phyloP scores from a whole-genome alignment of 2,113 vertebrate genomes.

The Protobothrops mucrosquamatus region DNA sequence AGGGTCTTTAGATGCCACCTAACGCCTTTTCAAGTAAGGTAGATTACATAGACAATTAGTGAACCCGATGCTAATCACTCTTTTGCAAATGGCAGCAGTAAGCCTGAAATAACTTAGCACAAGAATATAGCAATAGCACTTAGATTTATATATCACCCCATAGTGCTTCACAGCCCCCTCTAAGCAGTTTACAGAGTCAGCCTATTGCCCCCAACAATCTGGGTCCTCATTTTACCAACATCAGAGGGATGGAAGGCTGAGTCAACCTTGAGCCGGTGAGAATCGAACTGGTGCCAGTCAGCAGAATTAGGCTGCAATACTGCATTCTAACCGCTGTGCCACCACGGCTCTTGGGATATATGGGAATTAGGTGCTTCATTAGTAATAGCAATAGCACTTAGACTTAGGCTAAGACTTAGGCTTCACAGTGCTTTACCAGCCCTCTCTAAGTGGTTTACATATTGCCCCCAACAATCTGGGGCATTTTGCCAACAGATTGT shows the following conservation, averaged over 20 bases:
- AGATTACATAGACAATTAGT: neutral
- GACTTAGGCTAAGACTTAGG: too few species aligned
- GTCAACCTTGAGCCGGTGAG: neutral
- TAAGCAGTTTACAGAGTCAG: neutral
- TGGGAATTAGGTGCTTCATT: neutral
- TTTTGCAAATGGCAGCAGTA: neutral
- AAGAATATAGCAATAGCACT: neutral
- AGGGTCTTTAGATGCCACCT: neutral
- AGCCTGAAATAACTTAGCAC: neutral
- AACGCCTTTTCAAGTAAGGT: neutral
- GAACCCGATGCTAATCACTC: neutral
- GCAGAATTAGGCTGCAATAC: neutral
- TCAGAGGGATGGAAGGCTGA: neutral
- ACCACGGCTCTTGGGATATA: neutral
- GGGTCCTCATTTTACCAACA: neutral
- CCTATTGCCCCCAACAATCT: neutral
- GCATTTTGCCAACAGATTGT: neutral
- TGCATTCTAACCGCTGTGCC: neutral
- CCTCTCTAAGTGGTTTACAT: too few species aligned
- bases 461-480: too few species aligned
- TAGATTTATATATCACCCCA: neutral
- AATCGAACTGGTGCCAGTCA: neutral
- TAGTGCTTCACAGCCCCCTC: neutral
- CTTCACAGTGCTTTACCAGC: too few species aligned
- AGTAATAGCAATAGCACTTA: too few species aligned